Base-by-base conservation (phyloP, 1,140 invertebrate species). In the Drosophila pallidifrons region DNA sequence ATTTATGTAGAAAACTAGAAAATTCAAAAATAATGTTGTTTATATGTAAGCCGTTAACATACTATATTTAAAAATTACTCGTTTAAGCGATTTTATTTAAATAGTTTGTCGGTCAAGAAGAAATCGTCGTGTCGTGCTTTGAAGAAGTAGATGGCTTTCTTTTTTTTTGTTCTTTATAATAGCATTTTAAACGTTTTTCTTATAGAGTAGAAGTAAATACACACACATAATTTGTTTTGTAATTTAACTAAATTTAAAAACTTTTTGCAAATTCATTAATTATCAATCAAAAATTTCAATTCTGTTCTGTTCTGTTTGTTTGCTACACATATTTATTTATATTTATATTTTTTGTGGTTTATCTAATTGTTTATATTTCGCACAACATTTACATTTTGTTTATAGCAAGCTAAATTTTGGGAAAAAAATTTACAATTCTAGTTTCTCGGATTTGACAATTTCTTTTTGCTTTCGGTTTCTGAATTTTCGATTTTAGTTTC, bases 1-100 rank as follows among this genome's bases (percentile, higher is more conserved):
- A 89, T 89, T 89, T 71, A 85, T 68, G 69, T 85, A 89, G 69
- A 85, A 71, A 89, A 81, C 81, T 85, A 89, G 83, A 88, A 73
- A 67, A 69, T 66, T 30, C 41, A 35, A 30, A 47, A 38, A 38
- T 38, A 38, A 51, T 43, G 28, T 28, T 47, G 16, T 15, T 30
- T 54, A 59, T 59, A 41, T 59, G 38, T 52, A 58, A 72, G 61
- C 61, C 52, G 20, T 49, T 58, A 72, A 72, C 61, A 52, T 49
- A 38, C 6, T 32, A 45, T 57, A 51, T 57, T 32, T 59, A 58
- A 30, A 51, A 64, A 46, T 52, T 45, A 38, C 35, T 32, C 2
- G 13, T 54, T 66, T 54, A 16, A 52, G 20, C 13, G 20, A 47
- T 20, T 55, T 55, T 38, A 2, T 55, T 55, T 55, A 16, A 15